A percentile compares a stretch with the other conserved stretches of the same genome.
phyloP scores from a whole-genome alignment of 2,888 invertebrate species.

The Leucozona laternaria region DNA sequence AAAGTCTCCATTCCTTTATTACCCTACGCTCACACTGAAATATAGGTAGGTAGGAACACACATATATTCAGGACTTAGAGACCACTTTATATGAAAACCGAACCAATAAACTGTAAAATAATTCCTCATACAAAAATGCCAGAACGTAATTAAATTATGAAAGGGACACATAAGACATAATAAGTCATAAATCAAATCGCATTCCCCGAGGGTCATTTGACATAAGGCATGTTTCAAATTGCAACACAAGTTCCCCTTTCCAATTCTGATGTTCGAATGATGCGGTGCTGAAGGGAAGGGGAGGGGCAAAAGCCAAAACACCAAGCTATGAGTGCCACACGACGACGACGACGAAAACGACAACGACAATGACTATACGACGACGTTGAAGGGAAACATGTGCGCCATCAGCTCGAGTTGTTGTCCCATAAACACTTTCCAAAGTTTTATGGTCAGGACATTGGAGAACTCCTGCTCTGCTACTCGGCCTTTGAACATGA shows the following conservation, averaged over 20 bases:
- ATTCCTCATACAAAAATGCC: constrained; percentile 76
- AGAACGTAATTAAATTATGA: constrained; percentile 76
- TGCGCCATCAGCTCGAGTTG: constrained; percentile 70
- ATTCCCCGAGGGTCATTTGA: constrained; percentile 75
- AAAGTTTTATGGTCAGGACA: constrained; percentile 62
- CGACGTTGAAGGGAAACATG: constrained; percentile 54
- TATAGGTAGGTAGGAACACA: background rate
- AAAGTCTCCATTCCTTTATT: background rate
- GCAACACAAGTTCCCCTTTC: constrained; percentile 46
- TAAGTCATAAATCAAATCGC: constrained; percentile 76
- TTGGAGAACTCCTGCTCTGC: constrained; percentile 16
- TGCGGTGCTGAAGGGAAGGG: background rate
- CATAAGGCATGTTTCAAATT: constrained; percentile 75
- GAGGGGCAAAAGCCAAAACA: constrained; percentile 47
- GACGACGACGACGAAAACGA: background rate
- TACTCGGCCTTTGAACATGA: constrained; percentile 18
- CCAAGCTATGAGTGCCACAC: background rate
- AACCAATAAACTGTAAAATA: constrained; percentile 76
- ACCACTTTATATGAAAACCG: constrained; percentile 42
- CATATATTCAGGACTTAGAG: constrained; percentile 32
- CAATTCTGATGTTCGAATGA: background rate
- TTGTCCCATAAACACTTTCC: constrained; percentile 75
- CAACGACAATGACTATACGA: constrained; percentile 1
- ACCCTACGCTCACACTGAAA: background rate
- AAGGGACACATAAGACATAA: constrained; percentile 76